A percentile compares a stretch with the other conserved stretches of the same genome.
These are phyloP conservation scores for Pelecanus crispus DNA, from an alignment of 2,113 vertebrate genomes.

Conservation along the genomic window DNA sequence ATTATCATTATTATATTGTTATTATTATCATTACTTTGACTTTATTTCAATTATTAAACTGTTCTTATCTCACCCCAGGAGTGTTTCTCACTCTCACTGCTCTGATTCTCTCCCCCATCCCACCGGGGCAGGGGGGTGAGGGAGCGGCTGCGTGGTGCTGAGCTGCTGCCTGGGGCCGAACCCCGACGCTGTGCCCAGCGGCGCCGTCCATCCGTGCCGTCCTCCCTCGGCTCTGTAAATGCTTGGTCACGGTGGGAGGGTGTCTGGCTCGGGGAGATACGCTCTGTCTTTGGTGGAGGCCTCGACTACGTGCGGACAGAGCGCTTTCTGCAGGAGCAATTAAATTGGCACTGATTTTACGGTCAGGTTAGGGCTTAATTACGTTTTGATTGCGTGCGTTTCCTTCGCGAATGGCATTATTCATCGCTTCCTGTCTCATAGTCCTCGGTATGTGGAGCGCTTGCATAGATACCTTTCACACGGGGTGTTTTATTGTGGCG, in stretches of 20 bases:
- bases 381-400: neutral
- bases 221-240: neutral
- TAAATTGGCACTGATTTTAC: neutral
- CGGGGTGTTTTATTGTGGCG: neutral
- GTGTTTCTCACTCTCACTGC: too few relatives aligned
- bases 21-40: too few relatives aligned
- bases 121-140: too few relatives aligned
- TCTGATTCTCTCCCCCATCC: too few relatives aligned
- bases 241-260: neutral
- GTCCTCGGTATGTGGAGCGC: accelerated
- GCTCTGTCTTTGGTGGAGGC: neutral
- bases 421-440: neutral
- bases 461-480: accelerated
- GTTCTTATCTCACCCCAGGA: too few relatives aligned
- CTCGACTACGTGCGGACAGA: neutral
- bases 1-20: too few relatives aligned
- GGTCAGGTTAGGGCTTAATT: neutral
- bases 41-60: too few relatives aligned
- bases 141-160: too few relatives aligned
- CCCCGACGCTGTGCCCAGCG: too few relatives aligned
- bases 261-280: neutral
- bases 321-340: neutral
- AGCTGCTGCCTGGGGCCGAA: too few relatives aligned
- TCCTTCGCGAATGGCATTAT: neutral
- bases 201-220: neutral